Conservation (phyloP, 2,113 vertebrate species). For the Phylloscopus trochiloides region DNA sequence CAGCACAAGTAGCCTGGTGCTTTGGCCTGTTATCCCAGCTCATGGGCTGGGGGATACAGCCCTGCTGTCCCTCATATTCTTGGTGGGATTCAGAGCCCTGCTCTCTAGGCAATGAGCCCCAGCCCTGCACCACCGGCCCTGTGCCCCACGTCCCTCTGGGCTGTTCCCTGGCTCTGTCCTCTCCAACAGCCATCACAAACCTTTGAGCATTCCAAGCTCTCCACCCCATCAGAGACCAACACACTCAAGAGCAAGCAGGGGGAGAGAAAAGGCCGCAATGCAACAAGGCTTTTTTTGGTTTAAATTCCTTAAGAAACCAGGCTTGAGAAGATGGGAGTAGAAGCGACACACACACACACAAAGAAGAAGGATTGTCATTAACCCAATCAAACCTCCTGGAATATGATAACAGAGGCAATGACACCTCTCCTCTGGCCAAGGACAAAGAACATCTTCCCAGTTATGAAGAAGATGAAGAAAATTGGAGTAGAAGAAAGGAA, state of each 20-base stretch:
- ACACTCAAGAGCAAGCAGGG: accelerated
- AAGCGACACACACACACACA: neutral
- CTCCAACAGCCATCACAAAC: neutral
- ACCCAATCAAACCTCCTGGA: neutral
- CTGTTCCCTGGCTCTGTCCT: neutral
- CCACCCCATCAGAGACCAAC: neutral
- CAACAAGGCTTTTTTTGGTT: neutral
- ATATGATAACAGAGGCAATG: conserved; percentile 11
- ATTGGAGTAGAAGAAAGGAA: conserved; percentile 15
- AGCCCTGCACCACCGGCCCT: neutral
- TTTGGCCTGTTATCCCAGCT: neutral
- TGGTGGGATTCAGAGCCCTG: neutral
- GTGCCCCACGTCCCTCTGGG: accelerated
- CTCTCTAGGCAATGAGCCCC: neutral
- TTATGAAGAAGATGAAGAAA: neutral
- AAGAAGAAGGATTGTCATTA: conserved; percentile 11
- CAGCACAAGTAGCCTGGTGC: accelerated
- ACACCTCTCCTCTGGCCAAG: neutral
- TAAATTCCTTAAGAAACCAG: neutral
- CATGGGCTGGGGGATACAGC: neutral
- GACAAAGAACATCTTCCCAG: conserved; percentile 5
- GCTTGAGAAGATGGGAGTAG: neutral
- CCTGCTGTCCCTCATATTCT: accelerated
- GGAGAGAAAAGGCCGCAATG: neutral
- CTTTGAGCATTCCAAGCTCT: accelerated